Base-by-base conservation (phyloP, 2,797 vertebrate genomes). In the Sciurus carolinensis region DNA sequence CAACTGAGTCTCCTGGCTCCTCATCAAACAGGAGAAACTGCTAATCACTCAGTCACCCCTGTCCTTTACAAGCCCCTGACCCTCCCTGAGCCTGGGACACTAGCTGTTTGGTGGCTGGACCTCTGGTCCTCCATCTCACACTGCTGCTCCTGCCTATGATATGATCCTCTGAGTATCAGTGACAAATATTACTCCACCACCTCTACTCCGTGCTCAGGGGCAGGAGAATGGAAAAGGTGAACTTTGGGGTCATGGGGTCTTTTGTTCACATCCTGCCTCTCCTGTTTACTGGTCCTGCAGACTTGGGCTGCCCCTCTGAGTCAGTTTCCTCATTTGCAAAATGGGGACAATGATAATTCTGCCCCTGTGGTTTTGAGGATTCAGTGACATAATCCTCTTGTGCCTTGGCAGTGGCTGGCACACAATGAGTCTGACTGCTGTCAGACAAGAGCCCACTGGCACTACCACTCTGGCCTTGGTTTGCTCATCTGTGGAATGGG, bases 321-420 rank as follows among this genome's bases (percentile, higher is more conserved):
- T 59, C 73, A 54, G 87, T 83, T 89, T 96, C 47, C 42, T 75
- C 69, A 24, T 44, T 73, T 73, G 12, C 42, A 36, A 57, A 90
- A 73, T 39, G 76, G 79, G n/a, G 18, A 14, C 36, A 24, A 76
- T 4, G 69, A 20, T 20, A 28, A 15, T 7, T 20, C 71, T 71
- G 18, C 24, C 47, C 0, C 9, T 11, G 44, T 30, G 42, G 14
- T n/a, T 33, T 7, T 22, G 9, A 69, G 62, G 33, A 33, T 20
- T 22, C 36, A 50, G 42, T 4, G 62, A 9, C 22, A 17, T 22
- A 6, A 20, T 24, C 42, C 36, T 62, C 36, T 8, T 1, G 18
- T 52, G 66, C 24, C 12, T 11, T 42, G 30, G 66, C 59, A 18
- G 30, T 13, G 66, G 20, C 44, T 30, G 18, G 66, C 71, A 28